Percentiles rank a stretch among this genome's conserved stretches.
These are phyloP conservation scores for Ectemnius continuus DNA, from an alignment of 2,888 invertebrate species.

Conservation along the genomic window DNA sequence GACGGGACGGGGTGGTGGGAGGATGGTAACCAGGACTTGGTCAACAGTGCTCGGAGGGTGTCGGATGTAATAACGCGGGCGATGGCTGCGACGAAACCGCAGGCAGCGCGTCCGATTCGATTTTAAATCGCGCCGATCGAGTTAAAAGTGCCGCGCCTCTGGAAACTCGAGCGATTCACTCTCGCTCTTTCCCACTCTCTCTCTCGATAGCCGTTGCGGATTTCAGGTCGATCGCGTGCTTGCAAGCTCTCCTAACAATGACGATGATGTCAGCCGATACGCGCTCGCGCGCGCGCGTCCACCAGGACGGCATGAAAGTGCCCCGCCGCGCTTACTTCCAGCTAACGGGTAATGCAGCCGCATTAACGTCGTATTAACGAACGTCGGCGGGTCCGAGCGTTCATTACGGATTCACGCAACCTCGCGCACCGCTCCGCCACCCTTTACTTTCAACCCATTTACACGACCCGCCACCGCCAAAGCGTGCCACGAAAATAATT, in stretches of 20 bases:
- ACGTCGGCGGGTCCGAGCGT: constrained; percentile 41
- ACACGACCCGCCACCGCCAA: not conserved
- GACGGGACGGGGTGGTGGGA: too few relatives aligned
- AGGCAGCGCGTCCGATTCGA: too few relatives aligned
- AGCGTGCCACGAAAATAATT: not conserved
- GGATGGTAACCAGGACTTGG: too few relatives aligned
- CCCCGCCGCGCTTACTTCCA: constrained; percentile 41
- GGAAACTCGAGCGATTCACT: too few relatives aligned
- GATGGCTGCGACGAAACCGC: too few relatives aligned
- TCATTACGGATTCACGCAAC: constrained; percentile 23
- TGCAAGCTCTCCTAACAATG: not conserved
- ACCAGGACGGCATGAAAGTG: constrained; percentile 44
- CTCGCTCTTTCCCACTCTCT: too few relatives aligned
- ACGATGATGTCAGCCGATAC: not conserved
- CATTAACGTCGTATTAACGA: constrained; percentile 55
- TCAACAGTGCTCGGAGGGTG: too few relatives aligned
- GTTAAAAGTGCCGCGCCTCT: not conserved
- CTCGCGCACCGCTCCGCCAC: constrained; percentile 18
- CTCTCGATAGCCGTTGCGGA: constrained; percentile 13
- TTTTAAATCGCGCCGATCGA: not conserved
- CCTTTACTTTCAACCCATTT: not conserved
- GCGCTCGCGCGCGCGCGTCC: not conserved
- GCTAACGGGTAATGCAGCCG: constrained; percentile 50
- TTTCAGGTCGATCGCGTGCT: constrained; percentile 59
- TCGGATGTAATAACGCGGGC: too few relatives aligned